Base-by-base conservation (phyloP, 2,888 invertebrate species). In the Sesia bembeciformis region DNA sequence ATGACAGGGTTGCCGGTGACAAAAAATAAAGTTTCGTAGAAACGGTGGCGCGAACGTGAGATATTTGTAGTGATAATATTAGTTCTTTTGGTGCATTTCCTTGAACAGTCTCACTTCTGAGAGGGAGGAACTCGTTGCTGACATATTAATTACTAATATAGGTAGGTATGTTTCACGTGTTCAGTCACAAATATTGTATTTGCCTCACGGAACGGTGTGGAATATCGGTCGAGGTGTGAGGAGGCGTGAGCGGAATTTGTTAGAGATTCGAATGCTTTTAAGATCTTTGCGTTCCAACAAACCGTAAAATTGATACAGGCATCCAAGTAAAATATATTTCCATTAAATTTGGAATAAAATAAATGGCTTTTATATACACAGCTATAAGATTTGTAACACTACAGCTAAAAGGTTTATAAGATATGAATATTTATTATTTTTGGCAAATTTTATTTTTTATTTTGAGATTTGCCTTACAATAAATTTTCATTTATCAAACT, bases 1-100 rank as follows among this genome's bases (percentile, higher is more conserved):
- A 68, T 75, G 76, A 71, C 78, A 69, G 73, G 58, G 60, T 62
- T 58, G 67, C 58, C 61, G 65, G 70, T 62, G 67, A 69, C 62
- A 70, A 69, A 76, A 78, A 80, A 70, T 70, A 73, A 67, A 58
- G 55, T 65, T 87, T 85, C 83, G 61, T 56, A 65, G 88, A 87
- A 87, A 60, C 67, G 62, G 74, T 78, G 64, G 76, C 77, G 66
- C 56, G 66, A 64, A 76, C 77, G 81, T 80, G 84, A 79, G 79
- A 81, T 78, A 80, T 83, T 84, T 84, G 81, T 75, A 65, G 74
- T 76, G 81, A 85, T 83, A 85, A 86, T 84, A 84, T 86, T 84
- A 82, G 84, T 76, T 72, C 60, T 70, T 70, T 64, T 62, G 52
- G 23, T 8, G 70, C 69, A 62, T 71, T 85, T 86, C 85, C 73